A percentile compares a stretch with the other conserved stretches of the same genome.
These are phyloP conservation scores for Gisinianus flammeolus DNA, from an alignment of 2,888 invertebrate species.

Conservation along the genomic window DNA sequence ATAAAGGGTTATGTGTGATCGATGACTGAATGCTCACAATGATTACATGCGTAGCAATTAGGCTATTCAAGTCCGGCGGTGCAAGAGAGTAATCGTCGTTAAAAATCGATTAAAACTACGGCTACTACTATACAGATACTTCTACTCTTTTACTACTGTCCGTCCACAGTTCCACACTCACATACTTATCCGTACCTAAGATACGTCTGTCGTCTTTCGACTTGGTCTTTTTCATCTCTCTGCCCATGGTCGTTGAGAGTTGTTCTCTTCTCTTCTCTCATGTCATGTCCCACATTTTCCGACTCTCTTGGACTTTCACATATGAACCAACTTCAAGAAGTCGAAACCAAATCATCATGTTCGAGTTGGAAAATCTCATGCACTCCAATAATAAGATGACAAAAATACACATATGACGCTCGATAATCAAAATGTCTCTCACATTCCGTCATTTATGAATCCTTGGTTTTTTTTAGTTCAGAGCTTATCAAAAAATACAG, in stretches of 20 bases:
- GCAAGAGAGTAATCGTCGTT: constrained; percentile 51
- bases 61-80: constrained; percentile 41
- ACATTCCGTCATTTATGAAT: not conserved
- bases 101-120: constrained; percentile 49
- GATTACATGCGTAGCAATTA: constrained; percentile 49
- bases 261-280: not conserved
- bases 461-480: too few species aligned
- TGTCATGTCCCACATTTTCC: not conserved
- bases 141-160: not conserved
- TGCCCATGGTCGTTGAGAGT: too few species aligned
- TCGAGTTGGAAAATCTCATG: not conserved
- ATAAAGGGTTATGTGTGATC: constrained; percentile 12
- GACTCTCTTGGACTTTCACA: not conserved
- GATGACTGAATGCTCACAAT: constrained; percentile 34
- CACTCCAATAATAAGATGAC: not conserved
- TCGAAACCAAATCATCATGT: not conserved
- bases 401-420: not conserved
- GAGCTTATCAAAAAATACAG: not conserved
- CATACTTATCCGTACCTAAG: not conserved
- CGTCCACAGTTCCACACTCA: not conserved
- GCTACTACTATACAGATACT: not conserved
- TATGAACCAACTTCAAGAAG: too few species aligned
- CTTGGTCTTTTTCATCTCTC: not conserved
- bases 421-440: not conserved
- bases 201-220: too few species aligned